Evolutionary conservation across 2,888 invertebrate genomes (phyloP).

Genomic region (Drosophila emarginata): DNA sequence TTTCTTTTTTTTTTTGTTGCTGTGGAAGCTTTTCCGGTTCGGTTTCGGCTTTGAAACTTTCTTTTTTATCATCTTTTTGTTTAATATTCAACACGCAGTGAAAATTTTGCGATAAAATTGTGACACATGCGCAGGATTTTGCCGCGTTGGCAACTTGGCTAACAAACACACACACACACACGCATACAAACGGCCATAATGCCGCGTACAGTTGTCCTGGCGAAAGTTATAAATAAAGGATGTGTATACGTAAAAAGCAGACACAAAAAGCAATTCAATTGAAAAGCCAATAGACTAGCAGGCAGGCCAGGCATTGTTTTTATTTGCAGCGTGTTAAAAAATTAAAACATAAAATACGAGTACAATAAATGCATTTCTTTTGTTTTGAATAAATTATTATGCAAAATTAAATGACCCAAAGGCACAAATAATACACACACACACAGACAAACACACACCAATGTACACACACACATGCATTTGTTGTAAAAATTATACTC

Average conservation of each 20-base stretch:
- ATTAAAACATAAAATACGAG: slow-evolving; percentile 70
- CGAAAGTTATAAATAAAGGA: slow-evolving; percentile 69
- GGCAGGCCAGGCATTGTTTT: slow-evolving; percentile 59
- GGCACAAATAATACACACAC: slow-evolving; percentile 44
- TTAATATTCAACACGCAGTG: slow-evolving; percentile 67
- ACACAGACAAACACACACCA: background rate
- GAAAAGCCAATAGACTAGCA: slow-evolving; percentile 70
- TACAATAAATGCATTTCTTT: slow-evolving; percentile 59
- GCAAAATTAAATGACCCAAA: slow-evolving; percentile 74
- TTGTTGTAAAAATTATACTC: slow-evolving; percentile 7
- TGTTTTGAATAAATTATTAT: slow-evolving; percentile 76
- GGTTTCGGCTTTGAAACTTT: slow-evolving; percentile 53
- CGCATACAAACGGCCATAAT: background rate
- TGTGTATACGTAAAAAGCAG: slow-evolving; percentile 24
- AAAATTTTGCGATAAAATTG: slow-evolving; percentile 56
- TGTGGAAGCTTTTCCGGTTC: slow-evolving; percentile 41
- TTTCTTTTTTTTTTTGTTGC: background rate
- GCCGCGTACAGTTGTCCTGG: slow-evolving; percentile 31
- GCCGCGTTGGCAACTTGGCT: slow-evolving; percentile 64
- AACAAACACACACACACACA: slow-evolving; percentile 21
- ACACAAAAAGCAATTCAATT: slow-evolving; percentile 68
- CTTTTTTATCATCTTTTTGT: slow-evolving; percentile 33
- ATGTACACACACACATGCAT: background rate
- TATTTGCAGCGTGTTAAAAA: slow-evolving; percentile 50
- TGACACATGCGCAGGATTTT: slow-evolving; percentile 74